Conservation (phyloP, 2,113 vertebrate genomes). For the Microcebus jonahi region DNA sequence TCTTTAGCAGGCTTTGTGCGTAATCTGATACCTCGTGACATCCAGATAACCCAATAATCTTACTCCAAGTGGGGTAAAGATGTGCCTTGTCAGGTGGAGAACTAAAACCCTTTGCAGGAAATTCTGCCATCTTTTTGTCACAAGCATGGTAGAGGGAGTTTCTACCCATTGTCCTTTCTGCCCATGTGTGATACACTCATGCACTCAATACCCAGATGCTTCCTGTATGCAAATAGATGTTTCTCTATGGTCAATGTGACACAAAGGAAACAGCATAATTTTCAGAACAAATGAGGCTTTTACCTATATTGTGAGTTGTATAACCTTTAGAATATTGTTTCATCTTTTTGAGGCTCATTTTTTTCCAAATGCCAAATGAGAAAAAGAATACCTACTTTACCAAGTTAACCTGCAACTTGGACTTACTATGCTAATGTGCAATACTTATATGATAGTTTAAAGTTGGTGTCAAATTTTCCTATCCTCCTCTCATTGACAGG, state of each 20-base stretch:
- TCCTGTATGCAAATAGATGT: background rate
- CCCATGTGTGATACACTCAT: background rate
- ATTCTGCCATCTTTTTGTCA: background rate
- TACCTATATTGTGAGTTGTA: background rate
- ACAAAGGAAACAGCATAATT: background rate
- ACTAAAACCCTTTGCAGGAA: background rate
- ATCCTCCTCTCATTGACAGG: background rate
- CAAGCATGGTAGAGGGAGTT: background rate
- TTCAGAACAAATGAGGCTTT: background rate
- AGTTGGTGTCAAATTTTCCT: background rate
- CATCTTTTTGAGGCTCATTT: background rate
- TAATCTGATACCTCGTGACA: background rate
- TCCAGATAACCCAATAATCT: background rate
- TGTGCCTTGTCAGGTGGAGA: background rate
- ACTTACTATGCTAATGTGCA: background rate
- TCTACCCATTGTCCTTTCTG: background rate
- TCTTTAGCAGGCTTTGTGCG: background rate
- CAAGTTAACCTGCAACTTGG: background rate
- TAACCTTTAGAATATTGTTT: background rate
- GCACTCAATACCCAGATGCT: background rate
- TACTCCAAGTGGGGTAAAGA: background rate
- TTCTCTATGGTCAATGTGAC: background rate
- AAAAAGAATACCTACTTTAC: background rate
- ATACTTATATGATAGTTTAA: background rate
- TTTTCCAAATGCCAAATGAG: background rate